Conservation (phyloP, 2,797 vertebrate species). For the Novumbra hubbsi region DNA sequence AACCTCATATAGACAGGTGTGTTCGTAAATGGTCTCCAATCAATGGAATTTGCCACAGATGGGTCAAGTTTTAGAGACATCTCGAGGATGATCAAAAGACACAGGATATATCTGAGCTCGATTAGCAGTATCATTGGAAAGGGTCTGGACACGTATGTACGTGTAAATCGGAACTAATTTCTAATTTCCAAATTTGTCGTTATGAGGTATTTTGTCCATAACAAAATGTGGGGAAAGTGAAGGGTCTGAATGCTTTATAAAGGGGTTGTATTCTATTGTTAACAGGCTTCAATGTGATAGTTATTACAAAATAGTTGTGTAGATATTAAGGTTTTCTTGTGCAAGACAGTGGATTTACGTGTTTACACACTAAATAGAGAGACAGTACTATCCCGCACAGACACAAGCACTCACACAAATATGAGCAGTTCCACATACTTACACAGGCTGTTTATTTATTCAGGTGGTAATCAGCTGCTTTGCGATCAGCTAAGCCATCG, state of each 20-base stretch:
- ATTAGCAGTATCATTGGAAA: too few species aligned
- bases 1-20: too few species aligned
- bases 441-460: slow-evolving; percentile 18
- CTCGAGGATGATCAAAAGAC: too few species aligned
- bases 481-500: slow-evolving; percentile 30
- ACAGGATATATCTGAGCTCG: too few species aligned
- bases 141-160: too few species aligned
- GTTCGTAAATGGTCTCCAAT: too few species aligned
- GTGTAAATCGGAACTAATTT: too few species aligned
- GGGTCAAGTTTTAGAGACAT: too few species aligned
- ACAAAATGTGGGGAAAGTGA: too few species aligned
- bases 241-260: background rate
- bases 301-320: background rate
- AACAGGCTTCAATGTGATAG: slow-evolving; percentile 1
- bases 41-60: too few species aligned
- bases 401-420: background rate
- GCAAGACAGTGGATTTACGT: slow-evolving; percentile 10
- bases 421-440: background rate
- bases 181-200: too few species aligned
- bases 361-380: slow-evolving; percentile 1
- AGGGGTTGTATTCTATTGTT: background rate
- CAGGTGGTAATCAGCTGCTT: slow-evolving; percentile 18
- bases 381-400: background rate
- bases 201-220: too few species aligned
- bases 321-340: slow-evolving; percentile 8